Base-by-base conservation (phyloP, 2,797 vertebrate genomes). In the Falco berigora region DNA sequence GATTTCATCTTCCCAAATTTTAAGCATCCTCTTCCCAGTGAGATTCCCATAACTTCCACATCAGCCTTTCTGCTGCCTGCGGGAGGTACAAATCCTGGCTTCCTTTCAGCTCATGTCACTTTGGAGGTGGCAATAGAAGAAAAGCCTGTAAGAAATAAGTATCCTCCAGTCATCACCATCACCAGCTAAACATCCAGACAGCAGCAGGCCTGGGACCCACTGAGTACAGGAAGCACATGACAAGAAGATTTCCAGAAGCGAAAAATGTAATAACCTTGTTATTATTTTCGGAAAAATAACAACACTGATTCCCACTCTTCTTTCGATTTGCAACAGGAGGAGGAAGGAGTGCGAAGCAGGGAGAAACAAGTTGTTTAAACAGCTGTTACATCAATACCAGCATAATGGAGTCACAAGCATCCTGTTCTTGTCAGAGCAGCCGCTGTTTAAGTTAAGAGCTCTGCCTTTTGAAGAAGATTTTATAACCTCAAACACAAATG, bases 391-490 rank as follows among this genome's bases (percentile, higher is more conserved):
- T 81, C 91, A 91, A 55, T 66, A 82, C 66, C 1, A 0, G 64
- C 16, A 18, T 32, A 75, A 96, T 24, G 82, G 87, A 94, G 75
- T 42, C 16, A 2, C 19, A 16, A 72, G 88, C 66, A 86, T 69
- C 91, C 90, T 63, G 72, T 5, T 62, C 90, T 71, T n/a, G 2
- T 53, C 83, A 69, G 83, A 69, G 88, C 67, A 5, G 15, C 12
- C 1, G 1, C 76, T 76, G 86, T 55, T 61, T 59, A 76, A 91
- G 73, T 40, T 30, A 73, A 79, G 52, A 85, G 67, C 55, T 87
- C 59, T 90, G 87, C 73, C 86, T 97, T 87, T 92, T 83, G 75
- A 89, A 93, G 76, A 84, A 56, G 85, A 44, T 72, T 93, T 94
- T 47, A 79, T 32, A 82, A 82, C 83, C 86, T 88, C 86, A 79